Base-by-base conservation (phyloP, 2,888 invertebrate species). In the Eledone cirrhosa region DNA sequence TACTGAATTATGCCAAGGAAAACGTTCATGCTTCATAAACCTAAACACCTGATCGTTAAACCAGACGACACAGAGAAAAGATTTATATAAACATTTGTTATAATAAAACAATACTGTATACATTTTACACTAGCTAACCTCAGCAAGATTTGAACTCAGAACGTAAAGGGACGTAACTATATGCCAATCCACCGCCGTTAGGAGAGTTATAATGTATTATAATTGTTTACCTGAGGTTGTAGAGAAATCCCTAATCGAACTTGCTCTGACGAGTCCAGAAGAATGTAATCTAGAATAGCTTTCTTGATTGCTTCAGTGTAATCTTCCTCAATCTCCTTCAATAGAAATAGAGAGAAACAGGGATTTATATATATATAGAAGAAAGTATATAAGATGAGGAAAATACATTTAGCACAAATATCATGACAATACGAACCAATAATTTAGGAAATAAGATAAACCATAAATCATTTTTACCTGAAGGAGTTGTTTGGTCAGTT, bases 1-100 rank as follows among this genome's bases (percentile, higher is more conserved):
- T 80, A 92, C 92, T 48, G 91, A 90, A 14, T 93, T 92, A 90
- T 96, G 96, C 97, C 97, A 97, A 0, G 97, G 95, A 79, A 95
- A 90, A 14, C 83, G 80, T 31, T 72, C 72, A 41, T 41, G 41
- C 11, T 41, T 41, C 41, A 41, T 41, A 41, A 5, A 41, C 5
- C 41, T 41, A 5, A 41, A 2, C 85, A 83, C 79, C 90, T 82
- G 41, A 90, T 90, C 2, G 89, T 90, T 31, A 86, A 83, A 75
- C 87, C 84, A n/a, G 89, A 88, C 8, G 84, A 83, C 89, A 89
- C 84, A 29, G 84, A 85, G 19, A 79, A 47, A 76, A 80, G 72
- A 29, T 65, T 48, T 7, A 19, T 19, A 3, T 69, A 29, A 31
- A 24, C 1, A 41, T 41, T 1, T 41, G 41, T 41, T 53, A 31